phyloP scores from a whole-genome alignment of 2,797 vertebrate genomes.

The Tokudaia muenninki region DNA sequence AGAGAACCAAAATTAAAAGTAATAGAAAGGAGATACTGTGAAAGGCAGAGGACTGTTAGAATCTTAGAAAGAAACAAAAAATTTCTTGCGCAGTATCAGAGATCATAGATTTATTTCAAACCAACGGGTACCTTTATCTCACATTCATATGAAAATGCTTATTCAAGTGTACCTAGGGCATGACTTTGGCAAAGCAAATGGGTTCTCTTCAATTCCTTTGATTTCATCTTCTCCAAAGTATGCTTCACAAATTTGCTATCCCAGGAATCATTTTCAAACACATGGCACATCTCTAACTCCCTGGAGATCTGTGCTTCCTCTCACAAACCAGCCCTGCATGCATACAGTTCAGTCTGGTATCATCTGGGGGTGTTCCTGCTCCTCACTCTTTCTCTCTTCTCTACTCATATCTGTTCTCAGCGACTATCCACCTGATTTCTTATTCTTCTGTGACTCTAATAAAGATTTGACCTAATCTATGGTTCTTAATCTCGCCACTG shows the following conservation, averaged over 20 bases:
- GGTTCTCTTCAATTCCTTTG: slow-evolving; percentile 22
- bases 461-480: neutral
- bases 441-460: neutral
- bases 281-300: neutral
- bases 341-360: neutral
- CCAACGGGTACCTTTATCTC: neutral
- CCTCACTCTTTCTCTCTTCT: neutral
- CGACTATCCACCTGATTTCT: neutral
- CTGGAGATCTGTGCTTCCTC: neutral
- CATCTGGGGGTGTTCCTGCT: neutral
- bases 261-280: slow-evolving; percentile 39
- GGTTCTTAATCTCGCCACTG: neutral
- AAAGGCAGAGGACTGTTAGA: neutral
- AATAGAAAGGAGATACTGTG: neutral
- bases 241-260: slow-evolving; percentile 26
- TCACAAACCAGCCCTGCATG: neutral
- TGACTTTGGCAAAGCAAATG: slow-evolving; percentile 44
- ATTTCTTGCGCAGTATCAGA: neutral
- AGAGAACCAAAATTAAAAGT: neutral
- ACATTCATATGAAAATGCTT: neutral
- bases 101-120: slow-evolving; percentile 5
- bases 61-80: neutral
- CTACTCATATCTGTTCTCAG: neutral
- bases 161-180: neutral
- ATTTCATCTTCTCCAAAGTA: slow-evolving; percentile 6